Conservation (phyloP, 1,140 invertebrate species). For the Neuroterus valhalla region DNA sequence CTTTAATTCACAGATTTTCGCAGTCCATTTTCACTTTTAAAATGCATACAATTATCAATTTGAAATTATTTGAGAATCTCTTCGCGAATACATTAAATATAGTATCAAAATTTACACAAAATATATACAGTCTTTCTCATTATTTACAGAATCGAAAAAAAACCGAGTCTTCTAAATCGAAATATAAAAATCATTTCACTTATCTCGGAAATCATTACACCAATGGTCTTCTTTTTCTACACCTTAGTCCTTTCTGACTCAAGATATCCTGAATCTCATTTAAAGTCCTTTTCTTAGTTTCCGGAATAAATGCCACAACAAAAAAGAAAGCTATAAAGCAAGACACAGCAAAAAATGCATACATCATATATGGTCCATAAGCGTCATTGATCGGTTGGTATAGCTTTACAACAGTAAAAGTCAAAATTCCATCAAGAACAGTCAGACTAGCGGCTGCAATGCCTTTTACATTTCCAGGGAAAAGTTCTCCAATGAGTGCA, state of each 20-base stretch:
- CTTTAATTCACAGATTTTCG: no score
- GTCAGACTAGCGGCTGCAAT: slow-evolving; percentile 79
- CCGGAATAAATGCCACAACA: slow-evolving; percentile 67
- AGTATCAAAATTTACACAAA: no score
- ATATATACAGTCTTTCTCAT: no score
- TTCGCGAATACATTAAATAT: no score
- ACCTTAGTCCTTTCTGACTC: slow-evolving; percentile 24
- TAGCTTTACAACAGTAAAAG: slow-evolving; percentile 85
- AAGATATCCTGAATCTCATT: slow-evolving; percentile 68
- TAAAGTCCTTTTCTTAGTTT: slow-evolving; percentile 74
- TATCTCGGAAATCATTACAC: background rate
- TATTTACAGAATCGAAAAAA: no score
- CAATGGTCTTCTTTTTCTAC: background rate
- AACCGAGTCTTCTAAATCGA: no score
- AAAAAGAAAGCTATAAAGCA: slow-evolving; percentile 69
- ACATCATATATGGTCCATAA: slow-evolving; percentile 81
- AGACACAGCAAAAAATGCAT: slow-evolving; percentile 84
- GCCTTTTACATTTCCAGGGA: slow-evolving; percentile 83
- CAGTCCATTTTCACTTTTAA: no score
- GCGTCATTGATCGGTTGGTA: slow-evolving; percentile 80
- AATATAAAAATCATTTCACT: no score
- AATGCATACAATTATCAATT: no score
- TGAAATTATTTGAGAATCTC: no score
- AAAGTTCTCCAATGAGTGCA: slow-evolving; percentile 85
- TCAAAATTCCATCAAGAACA: slow-evolving; percentile 84